Conservation (phyloP, 2,888 invertebrate species). For the Argyresthia goedartella region DNA sequence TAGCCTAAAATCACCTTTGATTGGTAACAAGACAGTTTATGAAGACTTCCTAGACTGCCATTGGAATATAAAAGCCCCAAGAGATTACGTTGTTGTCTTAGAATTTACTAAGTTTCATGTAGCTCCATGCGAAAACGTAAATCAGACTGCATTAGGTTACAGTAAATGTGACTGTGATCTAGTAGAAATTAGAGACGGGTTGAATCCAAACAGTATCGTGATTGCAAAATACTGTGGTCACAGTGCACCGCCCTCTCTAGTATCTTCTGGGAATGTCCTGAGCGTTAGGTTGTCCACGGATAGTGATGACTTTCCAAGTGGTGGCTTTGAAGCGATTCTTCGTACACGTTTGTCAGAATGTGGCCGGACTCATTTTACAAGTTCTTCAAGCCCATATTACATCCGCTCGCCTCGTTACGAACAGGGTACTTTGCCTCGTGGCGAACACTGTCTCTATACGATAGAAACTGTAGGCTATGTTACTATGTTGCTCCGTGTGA, state of each 20-base stretch:
- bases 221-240: slow-evolving; percentile 80
- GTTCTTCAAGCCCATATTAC: no score
- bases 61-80: slow-evolving; percentile 76
- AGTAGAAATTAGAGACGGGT: slow-evolving; percentile 81
- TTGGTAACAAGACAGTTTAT: slow-evolving; percentile 56
- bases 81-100: slow-evolving; percentile 73
- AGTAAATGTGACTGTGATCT: slow-evolving; percentile 78
- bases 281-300: slow-evolving; percentile 78
- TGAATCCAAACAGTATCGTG: slow-evolving; percentile 72
- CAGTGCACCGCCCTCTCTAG: slow-evolving; percentile 61
- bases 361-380: slow-evolving; percentile 22
- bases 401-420: slow-evolving; percentile 30
- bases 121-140: slow-evolving; percentile 46
- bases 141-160: slow-evolving; percentile 43
- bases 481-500: no score
- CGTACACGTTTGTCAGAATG: slow-evolving; percentile 50
- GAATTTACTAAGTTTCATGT: slow-evolving; percentile 68
- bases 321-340: slow-evolving; percentile 75
- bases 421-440: slow-evolving; percentile 33
- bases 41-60: slow-evolving; percentile 80
- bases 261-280: slow-evolving; percentile 72
- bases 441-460: slow-evolving; percentile 39
- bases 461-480: no score
- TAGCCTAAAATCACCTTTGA: slow-evolving; percentile 46
- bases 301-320: slow-evolving; percentile 55